phyloP scores from a whole-genome alignment of 2,797 vertebrate genomes.

The Orestias chungarensis region DNA sequence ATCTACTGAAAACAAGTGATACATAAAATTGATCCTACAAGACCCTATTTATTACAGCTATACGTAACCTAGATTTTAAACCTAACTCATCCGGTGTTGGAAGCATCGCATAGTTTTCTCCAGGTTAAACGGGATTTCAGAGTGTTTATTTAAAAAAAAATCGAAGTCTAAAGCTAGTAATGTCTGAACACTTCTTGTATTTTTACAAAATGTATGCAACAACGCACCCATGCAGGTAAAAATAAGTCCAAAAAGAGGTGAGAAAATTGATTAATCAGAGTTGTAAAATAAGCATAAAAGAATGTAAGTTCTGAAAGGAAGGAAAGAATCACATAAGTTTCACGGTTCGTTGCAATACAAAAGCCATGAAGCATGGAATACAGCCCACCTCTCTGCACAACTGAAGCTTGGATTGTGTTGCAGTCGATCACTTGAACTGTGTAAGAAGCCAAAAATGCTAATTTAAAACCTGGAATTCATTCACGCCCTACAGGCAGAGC shows the following conservation, averaged over 20 bases:
- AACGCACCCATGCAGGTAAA: background rate
- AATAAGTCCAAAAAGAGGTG: background rate
- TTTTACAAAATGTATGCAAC: background rate
- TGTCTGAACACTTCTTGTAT: background rate
- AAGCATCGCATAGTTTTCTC: background rate
- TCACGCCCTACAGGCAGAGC: slow-evolving; percentile 49
- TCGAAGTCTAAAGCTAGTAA: background rate
- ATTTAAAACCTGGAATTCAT: slow-evolving; percentile 56
- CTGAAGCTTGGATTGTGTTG: slow-evolving; percentile 24
- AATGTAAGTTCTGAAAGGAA: slow-evolving; percentile 10
- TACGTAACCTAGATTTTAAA: no score
- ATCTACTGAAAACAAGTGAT: no score
- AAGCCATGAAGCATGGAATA: slow-evolving; percentile 6
- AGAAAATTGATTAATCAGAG: slow-evolving; percentile 2
- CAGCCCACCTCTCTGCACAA: slow-evolving; percentile 37
- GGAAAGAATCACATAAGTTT: slow-evolving; percentile 21
- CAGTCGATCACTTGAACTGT: slow-evolving; percentile 41
- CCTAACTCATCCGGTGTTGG: background rate
- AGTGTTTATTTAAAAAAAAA: background rate
- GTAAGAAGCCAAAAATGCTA: slow-evolving; percentile 48
- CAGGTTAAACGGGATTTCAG: background rate
- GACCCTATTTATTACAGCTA: no score
- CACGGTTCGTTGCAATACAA: slow-evolving; percentile 14
- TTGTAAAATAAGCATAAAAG: slow-evolving; percentile 2
- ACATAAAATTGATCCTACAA: no score